phyloP scores from a whole-genome alignment of 2,113 vertebrate genomes.

The Vombatus ursinus region DNA sequence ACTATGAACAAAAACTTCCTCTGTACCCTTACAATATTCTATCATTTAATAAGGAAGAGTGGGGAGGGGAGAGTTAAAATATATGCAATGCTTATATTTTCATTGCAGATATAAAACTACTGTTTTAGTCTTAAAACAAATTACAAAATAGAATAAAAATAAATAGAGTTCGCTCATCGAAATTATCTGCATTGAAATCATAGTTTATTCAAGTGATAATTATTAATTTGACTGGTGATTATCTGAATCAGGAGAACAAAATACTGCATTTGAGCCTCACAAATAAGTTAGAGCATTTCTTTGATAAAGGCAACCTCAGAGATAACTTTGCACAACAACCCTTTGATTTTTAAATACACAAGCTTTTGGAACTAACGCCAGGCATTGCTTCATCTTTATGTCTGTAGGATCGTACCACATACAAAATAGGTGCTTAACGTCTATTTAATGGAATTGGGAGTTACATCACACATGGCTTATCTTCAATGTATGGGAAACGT shows the following conservation, averaged over 20 bases:
- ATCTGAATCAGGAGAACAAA: neutral
- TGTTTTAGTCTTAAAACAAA: neutral
- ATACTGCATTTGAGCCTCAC: neutral
- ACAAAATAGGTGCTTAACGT: neutral
- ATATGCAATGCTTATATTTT: rapidly evolving
- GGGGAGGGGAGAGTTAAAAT: neutral
- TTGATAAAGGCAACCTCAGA: neutral
- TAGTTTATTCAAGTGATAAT: neutral
- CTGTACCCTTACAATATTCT: neutral
- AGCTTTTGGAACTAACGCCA: neutral
- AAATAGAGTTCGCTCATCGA: neutral
- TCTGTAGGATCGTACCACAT: neutral
- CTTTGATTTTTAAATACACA: neutral
- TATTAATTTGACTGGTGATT: neutral
- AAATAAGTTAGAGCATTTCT: neutral
- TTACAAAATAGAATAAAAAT: neutral
- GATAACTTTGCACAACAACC: neutral
- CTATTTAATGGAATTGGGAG: neutral
- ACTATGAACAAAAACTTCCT: neutral
- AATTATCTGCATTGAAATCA: neutral
- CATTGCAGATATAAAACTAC: neutral
- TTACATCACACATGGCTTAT: neutral
- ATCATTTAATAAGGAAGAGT: neutral
- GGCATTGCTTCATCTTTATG: neutral
- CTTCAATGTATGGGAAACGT: neutral